A percentile compares a stretch with the other conserved stretches of the same genome.
Conservation (phyloP, 2,113 vertebrate species). For the Apistogramma diplotaenia region DNA sequence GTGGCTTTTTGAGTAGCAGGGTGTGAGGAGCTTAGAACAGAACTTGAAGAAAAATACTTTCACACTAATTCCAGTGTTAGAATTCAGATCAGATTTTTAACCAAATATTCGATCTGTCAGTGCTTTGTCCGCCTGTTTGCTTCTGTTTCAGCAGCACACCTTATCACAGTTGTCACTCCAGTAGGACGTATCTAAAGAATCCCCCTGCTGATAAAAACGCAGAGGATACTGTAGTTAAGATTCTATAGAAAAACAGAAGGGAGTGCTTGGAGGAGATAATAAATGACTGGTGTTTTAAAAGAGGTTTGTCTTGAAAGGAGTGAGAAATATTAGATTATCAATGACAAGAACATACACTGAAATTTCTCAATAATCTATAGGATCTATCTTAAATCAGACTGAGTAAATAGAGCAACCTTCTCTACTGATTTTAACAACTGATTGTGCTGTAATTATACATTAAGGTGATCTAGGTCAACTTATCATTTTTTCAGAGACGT, state of each 20-base stretch:
- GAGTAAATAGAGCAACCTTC: background rate
- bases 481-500: background rate
- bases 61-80: background rate
- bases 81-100: background rate
- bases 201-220: background rate
- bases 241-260: background rate
- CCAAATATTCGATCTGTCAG: background rate
- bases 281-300: background rate
- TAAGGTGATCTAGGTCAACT: background rate
- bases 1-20: background rate
- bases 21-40: background rate
- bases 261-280: background rate
- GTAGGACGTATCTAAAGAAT: background rate
- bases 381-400: background rate
- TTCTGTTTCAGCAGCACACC: background rate
- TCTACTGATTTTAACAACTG: background rate
- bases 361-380: background rate
- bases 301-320: background rate
- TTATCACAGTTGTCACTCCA: background rate
- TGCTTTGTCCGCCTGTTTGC: background rate
- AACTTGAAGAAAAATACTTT: background rate
- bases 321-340: background rate
- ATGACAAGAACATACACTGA: background rate
- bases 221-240: background rate
- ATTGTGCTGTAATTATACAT: background rate